Evolutionary conservation across 2,113 vertebrate genomes (phyloP).

Genomic region (Mus pahari): DNA sequence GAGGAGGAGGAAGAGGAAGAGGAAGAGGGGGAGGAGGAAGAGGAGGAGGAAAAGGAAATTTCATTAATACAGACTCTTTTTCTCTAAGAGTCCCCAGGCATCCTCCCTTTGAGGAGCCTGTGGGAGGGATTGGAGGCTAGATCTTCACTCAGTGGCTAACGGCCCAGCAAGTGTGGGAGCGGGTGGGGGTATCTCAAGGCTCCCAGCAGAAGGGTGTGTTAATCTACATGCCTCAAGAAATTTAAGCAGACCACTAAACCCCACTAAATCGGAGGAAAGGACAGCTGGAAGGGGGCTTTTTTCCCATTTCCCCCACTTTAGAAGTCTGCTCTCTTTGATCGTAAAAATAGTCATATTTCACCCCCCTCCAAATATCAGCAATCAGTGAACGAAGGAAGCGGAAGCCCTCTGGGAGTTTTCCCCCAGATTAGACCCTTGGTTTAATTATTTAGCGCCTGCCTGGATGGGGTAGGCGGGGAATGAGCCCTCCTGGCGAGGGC

Average conservation of each 20-base stretch:
- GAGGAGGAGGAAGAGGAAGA: accelerated
- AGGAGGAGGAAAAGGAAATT: slow-evolving; percentile 85
- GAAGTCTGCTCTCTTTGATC: slow-evolving; percentile 87
- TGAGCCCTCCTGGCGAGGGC: slow-evolving; percentile 73
- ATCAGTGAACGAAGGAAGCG: slow-evolving; percentile 85
- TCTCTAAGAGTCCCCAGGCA: slow-evolving; percentile 87
- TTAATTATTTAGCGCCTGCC: slow-evolving; percentile 87
- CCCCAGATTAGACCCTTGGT: slow-evolving; percentile 81
- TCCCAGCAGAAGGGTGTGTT: slow-evolving; percentile 87
- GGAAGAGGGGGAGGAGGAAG: background rate
- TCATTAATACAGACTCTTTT: slow-evolving; percentile 89
- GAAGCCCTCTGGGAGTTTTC: slow-evolving; percentile 82
- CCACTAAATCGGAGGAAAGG: slow-evolving; percentile 78
- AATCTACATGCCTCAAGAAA: slow-evolving; percentile 88
- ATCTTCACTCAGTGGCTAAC: slow-evolving; percentile 87
- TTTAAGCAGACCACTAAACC: slow-evolving; percentile 81
- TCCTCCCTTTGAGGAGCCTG: slow-evolving; percentile 80
- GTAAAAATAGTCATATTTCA: slow-evolving; percentile 89
- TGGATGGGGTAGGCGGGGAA: background rate
- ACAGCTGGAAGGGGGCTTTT: slow-evolving; percentile 40
- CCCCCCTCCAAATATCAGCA: slow-evolving; percentile 86
- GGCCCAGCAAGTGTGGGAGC: slow-evolving; percentile 82
- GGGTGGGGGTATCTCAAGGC: slow-evolving; percentile 81
- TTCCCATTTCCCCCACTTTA: slow-evolving; percentile 74
- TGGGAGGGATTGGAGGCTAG: slow-evolving; percentile 80